A percentile compares a stretch with the other conserved stretches of the same genome.
Evolutionary conservation across 2,888 invertebrate genomes (phyloP).

Genomic region (Orgyia antiqua): DNA sequence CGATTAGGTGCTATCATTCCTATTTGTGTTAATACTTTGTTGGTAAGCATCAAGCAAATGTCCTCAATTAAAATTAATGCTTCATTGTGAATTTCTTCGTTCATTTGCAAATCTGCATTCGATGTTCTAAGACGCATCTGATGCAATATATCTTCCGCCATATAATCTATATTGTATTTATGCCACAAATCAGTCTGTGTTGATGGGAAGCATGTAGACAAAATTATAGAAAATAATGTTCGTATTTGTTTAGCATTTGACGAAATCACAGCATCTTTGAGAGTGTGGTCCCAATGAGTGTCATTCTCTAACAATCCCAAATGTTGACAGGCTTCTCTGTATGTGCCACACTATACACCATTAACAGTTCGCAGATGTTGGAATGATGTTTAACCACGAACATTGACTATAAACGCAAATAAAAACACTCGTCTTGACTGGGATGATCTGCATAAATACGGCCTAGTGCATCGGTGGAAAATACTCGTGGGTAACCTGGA

Average conservation of each 20-base stretch:
- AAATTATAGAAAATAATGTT: constrained; percentile 20
- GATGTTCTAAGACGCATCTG: constrained; percentile 6
- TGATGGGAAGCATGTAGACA: constrained; percentile 15
- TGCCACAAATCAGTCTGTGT: constrained; percentile 7
- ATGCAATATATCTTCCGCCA: constrained; percentile 14
- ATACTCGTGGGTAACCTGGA: constrained; percentile 7
- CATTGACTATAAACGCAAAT: constrained; percentile 18
- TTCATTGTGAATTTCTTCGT: constrained; percentile 11
- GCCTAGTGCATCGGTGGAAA: constrained; percentile 10
- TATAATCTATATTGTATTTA: constrained; percentile 13
- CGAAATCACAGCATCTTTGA: constrained; percentile 19
- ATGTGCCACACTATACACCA: constrained; percentile 13
- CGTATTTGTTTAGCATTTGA: constrained; percentile 23
- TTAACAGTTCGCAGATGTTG: constrained; percentile 23
- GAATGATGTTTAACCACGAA: constrained; percentile 24
- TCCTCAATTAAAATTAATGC: constrained; percentile 18
- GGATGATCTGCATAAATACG: constrained; percentile 12
- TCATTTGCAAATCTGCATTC: constrained; percentile 11
- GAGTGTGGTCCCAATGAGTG: constrained; percentile 19
- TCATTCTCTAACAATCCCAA: constrained; percentile 7
- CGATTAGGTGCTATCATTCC: constrained; percentile 21
- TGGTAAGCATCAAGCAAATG: constrained; percentile 23
- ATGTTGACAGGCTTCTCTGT: neutral
- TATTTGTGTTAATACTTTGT: constrained; percentile 20
- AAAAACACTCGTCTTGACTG: constrained; percentile 17